Base-by-base conservation (phyloP, 1,140 invertebrate genomes). In the Tribolium castaneum region DNA sequence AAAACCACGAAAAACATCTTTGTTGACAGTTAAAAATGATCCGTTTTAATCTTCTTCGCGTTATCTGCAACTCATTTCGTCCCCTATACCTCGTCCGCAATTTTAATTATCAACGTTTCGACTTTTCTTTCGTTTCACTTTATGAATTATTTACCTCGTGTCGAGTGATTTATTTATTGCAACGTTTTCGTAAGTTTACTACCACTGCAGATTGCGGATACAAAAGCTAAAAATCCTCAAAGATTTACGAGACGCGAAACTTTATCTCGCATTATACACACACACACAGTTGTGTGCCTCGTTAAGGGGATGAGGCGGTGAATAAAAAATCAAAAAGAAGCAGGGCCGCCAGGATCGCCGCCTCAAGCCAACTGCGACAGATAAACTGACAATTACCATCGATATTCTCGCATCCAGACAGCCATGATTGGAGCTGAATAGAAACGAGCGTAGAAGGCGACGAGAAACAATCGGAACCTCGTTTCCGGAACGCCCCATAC, bases 401-500 rank as follows among this genome's bases (percentile, higher is more conserved):
- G 56, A 62, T 62, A 62, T 62, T 62, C 22, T 62, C 56, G 30
- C 10, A 62, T 62, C 22, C 56, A 62, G 56, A 62, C 25, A 66
- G 30, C 30, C 25, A 66, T 66, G 59, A 66, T 66, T 66, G 25
- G 59, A 66, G 12, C 30, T 25, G 59, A 66, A 66, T 66, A 22
- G 59, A 66, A 66, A 66, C 30, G 25, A 66, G 10, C 30, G 59
- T 6, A 22, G 59, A 66, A 66, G 19, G 56, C 56, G 56, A 62
- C 56, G 56, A 62, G 56, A 62, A 62, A 62, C 56, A 62, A 62
- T 62, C 16, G 56, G 22, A 13, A 62, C 19, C 19, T 62, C 56
- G 56, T 62, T 62, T 62, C 56, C 56, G 56, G 56, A 62, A 62
- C 56, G 56, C 56, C 52, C 56, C 56, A 62, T 62, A 62, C 56